Evolutionary conservation across 2,888 invertebrate species (phyloP), one percentile per base, ranked within the genome.

Genomic region (Diabrotica balteata): DNA sequence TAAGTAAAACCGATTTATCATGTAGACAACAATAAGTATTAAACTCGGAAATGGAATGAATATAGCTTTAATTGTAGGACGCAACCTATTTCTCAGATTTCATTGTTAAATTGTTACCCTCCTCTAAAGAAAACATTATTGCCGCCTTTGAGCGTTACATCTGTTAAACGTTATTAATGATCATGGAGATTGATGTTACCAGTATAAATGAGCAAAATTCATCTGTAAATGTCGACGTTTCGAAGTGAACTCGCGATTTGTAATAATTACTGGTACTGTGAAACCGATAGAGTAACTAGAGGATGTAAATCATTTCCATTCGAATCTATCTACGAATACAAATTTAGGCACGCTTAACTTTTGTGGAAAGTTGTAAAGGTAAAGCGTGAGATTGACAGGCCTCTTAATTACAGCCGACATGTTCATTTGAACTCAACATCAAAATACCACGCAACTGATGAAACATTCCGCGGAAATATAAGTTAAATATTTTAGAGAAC

Each of bases 111-210:
- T 32, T 2, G 7, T 45, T 17, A 45, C 55, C 55, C 55, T 46
- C 9, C 44, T 9, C 8, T 9, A 45, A 45, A 9, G n/a, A 44
- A 9, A 45, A 57, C 45, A 45, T 6, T 47, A 17, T 8, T 7
- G 7, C 43, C 55, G 55, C 44, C 55, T 57, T 57, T 57, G 55
- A 7, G 44, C 63, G 22, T 57, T 49, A 55, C 63, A 63, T 63
- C 62, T 66, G 69, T 66, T 69, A 69, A 63, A 52, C 59, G 62
- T 69, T 69, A 69, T 69, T 69, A 69, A 69, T 69, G 69, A 69
- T 69, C 55, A 45, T 50, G 66, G 61, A 69, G 69, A 69, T 69
- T 65, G 69, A 69, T 69, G 66, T 62, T 59, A 57, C 58, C 63
- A 59, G 47, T 59, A 59, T 63, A 67, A 63, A 67, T 67, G 67